Evolutionary conservation across 2,888 invertebrate genomes (phyloP), one percentile per base, ranked within the genome.

Genomic region (Agrypnus murinus): DNA sequence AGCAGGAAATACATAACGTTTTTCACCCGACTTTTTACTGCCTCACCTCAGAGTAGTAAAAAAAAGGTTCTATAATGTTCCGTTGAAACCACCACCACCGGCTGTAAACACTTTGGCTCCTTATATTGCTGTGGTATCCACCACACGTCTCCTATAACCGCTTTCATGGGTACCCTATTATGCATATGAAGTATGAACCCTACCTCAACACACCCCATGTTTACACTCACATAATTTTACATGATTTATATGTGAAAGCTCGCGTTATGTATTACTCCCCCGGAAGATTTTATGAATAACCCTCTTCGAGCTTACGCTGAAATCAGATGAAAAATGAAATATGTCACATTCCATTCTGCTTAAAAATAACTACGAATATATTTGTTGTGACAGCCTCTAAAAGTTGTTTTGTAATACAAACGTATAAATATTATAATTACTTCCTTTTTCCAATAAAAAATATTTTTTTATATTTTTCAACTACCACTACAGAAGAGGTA

Each of bases 201-300:
- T 40, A 58, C 19, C 58, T 40, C 38, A 58, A 38, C 38, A 25
- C 34, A 32, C 40, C 25, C 25, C 58, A 40, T 58, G 38, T 55
- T 58, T 58, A 58, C 40, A 40, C 40, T 38, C 38, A 15, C 58
- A 58, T 58, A 58, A 58, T 58, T 58, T 58, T 38, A 25, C 58
- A 40, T 38, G 58, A 58, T 58, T 58, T 58, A 58, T 58, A 40
- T 25, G 38, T 15, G 36, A 34, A 15, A 10, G 53, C 53, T 32
- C 34, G 34, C 34, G 34, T 55, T 55, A 55, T 55, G 19, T 55
- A 55, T 55, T 55, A 36, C 53, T 36, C 32, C 53, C n/a, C 12
- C n/a, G 14, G 53, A 55, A 55, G 53, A 55, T 55, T 55, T 55
- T 55, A 55, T 55, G 53, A 55, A 55, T 32, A 55, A 36, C 48